phyloP scores from a whole-genome alignment of 2,113 vertebrate genomes.

The Centropus unirufus region DNA sequence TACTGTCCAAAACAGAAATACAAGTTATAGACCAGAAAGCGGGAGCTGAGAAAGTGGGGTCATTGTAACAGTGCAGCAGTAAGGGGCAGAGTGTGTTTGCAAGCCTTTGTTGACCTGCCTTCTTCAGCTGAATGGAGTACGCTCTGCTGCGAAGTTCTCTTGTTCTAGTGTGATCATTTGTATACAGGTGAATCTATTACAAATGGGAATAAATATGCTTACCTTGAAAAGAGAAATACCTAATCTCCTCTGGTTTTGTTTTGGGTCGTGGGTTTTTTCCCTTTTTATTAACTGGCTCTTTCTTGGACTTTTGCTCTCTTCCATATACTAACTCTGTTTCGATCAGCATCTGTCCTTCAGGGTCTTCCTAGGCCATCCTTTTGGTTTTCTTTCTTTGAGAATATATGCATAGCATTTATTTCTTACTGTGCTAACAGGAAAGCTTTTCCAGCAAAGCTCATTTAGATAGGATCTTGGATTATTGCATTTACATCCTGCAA shows the following conservation, averaged over 20 bases:
- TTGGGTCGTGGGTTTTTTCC: no score
- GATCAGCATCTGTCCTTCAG: not conserved
- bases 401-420: not conserved
- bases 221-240: not conserved
- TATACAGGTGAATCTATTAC: not conserved
- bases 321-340: not conserved
- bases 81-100: not conserved
- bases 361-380: not conserved
- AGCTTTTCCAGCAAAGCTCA: not conserved
- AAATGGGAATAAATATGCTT: not conserved
- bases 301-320: not conserved
- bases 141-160: not conserved
- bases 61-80: accelerated
- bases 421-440: not conserved
- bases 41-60: not conserved
- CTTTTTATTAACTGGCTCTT: not conserved
- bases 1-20: not conserved
- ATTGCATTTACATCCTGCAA: not conserved
- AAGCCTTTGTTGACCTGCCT: not conserved
- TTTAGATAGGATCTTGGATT: not conserved
- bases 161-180: not conserved
- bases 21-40: not conserved
- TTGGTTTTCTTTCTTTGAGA: not conserved
- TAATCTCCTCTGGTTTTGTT: not conserved
- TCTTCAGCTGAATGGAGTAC: accelerated